Percentiles rank a stretch among this genome's conserved stretches.
phyloP scores from a whole-genome alignment of 2,797 vertebrate species.

The Sandelia bainsii region DNA sequence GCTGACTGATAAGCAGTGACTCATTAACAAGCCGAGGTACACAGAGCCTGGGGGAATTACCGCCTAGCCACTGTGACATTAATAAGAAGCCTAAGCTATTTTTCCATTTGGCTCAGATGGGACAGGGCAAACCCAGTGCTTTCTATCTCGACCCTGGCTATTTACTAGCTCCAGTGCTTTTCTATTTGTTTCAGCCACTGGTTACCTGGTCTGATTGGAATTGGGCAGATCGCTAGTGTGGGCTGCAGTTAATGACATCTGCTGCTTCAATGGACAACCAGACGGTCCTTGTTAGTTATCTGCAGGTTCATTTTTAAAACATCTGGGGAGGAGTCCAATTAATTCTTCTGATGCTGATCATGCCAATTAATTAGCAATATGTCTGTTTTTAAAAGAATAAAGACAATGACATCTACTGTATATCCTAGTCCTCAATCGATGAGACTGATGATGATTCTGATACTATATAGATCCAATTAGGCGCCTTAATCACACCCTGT shows the following conservation, averaged over 20 bases:
- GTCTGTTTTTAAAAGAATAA: conserved; percentile 28
- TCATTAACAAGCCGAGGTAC: conserved; percentile 82
- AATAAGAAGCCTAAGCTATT: conserved; percentile 80
- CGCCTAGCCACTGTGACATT: conserved; percentile 80
- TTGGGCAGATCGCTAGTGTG: conserved; percentile 32
- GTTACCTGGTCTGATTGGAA: conserved; percentile 58
- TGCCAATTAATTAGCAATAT: conserved; percentile 63
- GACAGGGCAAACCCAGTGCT: conserved; percentile 57
- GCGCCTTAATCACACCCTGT: conserved; percentile 1
- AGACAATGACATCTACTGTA: conserved; percentile 11
- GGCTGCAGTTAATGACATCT: conserved; percentile 61
- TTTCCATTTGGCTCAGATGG: conserved; percentile 74
- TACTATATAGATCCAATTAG: conserved; percentile 35
- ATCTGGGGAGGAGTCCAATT: conserved; percentile 68
- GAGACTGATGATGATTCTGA: conserved; percentile 23
- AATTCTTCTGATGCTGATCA: conserved; percentile 49
- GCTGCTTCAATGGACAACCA: conserved; percentile 45
- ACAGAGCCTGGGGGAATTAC: conserved; percentile 78
- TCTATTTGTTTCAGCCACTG: conserved; percentile 62
- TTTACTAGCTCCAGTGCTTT: conserved; percentile 65
- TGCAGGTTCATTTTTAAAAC: conserved; percentile 54
- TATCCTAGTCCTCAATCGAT: conserved; percentile 27
- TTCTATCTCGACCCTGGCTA: conserved; percentile 61
- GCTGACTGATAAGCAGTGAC: conserved; percentile 81
- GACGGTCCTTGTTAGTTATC: conserved; percentile 65